Conservation (phyloP, 2,113 vertebrate species). For the Osmerus mordax region DNA sequence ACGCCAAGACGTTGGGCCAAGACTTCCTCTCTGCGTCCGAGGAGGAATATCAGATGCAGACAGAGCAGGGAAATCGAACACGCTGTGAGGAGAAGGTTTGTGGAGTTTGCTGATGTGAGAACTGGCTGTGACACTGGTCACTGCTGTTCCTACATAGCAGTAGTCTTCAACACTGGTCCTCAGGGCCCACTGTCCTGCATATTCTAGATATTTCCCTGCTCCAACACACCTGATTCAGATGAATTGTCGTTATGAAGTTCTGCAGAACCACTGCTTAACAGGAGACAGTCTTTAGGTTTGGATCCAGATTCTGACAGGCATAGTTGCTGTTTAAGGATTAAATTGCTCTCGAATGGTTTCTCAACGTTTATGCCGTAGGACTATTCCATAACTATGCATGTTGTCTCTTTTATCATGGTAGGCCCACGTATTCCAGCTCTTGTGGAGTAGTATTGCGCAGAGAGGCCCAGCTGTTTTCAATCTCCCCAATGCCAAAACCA, state of each 20-base stretch:
- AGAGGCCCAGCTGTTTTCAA: constrained; percentile 59
- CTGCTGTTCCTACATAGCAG: not conserved
- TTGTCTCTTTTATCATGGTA: constrained; percentile 8
- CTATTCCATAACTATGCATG: constrained; percentile 24
- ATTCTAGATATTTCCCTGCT: too few relatives aligned
- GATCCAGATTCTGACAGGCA: too few relatives aligned
- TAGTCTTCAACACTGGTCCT: too few relatives aligned
- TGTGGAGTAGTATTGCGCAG: constrained; percentile 7
- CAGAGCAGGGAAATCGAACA: not conserved
- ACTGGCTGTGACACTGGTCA: not conserved
- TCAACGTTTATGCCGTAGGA: constrained; percentile 31
- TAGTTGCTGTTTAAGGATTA: too few relatives aligned
- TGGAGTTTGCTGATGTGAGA: not conserved
- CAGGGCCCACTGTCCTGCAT: too few relatives aligned
- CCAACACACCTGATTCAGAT: too few relatives aligned
- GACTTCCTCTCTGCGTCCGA: not conserved
- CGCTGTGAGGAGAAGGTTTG: not conserved
- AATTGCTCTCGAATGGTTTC: constrained; percentile 23
- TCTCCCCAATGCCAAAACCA: constrained; percentile 37
- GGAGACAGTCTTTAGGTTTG: too few relatives aligned
- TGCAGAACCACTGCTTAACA: too few relatives aligned
- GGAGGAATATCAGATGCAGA: constrained; percentile 8
- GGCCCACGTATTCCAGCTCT: constrained; percentile 26
- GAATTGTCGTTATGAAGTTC: too few relatives aligned
- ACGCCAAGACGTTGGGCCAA: not conserved